Evolutionary conservation across 2,797 vertebrate species (phyloP), one percentile per base, ranked within the genome.

Genomic region (Clarias platycephalus): DNA sequence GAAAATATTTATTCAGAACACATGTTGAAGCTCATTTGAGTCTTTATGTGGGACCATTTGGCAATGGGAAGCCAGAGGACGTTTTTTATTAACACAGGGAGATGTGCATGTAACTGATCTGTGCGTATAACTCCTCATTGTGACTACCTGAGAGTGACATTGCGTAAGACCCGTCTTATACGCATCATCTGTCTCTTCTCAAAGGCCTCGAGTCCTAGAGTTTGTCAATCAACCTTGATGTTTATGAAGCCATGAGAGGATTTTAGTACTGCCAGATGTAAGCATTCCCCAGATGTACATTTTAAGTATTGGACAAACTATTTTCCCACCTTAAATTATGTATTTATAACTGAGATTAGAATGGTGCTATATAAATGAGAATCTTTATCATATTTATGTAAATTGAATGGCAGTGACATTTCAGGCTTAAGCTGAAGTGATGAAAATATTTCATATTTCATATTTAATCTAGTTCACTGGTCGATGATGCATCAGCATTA

Each of bases 291-390:
- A 53, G 24, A 26, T 57, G 71, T 55, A 74, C 71, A 74, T 63
- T 60, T 58, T 70, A 37, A 18, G 20, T 62, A 53, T 31, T 72
- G 22, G 5, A n/a, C n/a, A 34, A 44, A 63, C 7, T 55, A 57
- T 83, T 82, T 86, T 37, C 44, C 60, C 26, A 64, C 40, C n/a
- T 40, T 64, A 12, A 76, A 20, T 13, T 63, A 15, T 44, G 40
- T 82, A 44, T 57, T 78, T 86, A 40, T 60, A 66, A 57, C 57
- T 64, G 71, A 57, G 28, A 66, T 81, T 70, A 87, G 76, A 83
- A 77, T 80, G 86, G 86, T 89, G 88, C 86, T 89, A 74, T 80
- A 64, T 18, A 83, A 80, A 83, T 53, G 13, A 60, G 81, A 87
- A 64, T 66, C 79, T 81, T 74, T 80, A 60, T 81, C 28, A 78